These are phyloP conservation scores for Sarcoramphus papa DNA, from an alignment of 2,797 vertebrate species.

Conservation along the genomic window DNA sequence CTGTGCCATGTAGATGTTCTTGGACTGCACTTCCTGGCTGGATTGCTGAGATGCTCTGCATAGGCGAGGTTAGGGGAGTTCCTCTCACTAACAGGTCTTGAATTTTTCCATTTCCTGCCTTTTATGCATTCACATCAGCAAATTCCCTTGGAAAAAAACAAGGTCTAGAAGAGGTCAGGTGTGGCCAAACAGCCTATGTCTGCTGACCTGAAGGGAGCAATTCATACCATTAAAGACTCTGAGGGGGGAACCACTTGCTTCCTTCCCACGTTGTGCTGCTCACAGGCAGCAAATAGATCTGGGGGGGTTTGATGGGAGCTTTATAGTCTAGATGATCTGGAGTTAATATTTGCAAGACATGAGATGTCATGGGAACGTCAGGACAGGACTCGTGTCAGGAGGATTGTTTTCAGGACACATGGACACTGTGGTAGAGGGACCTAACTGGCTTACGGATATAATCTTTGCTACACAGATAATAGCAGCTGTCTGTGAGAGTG, in stretches of 20 bases:
- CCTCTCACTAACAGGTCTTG: background rate
- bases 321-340: background rate
- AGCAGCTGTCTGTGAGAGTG: background rate
- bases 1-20: background rate
- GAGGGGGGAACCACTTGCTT: background rate
- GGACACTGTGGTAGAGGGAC: background rate
- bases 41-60: background rate
- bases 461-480: background rate
- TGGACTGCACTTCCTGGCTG: background rate
- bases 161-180: background rate
- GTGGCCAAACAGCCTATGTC: background rate
- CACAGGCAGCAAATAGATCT: background rate
- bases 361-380: background rate
- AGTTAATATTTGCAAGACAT: background rate
- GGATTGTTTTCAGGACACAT: background rate
- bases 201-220: background rate
- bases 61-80: background rate
- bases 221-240: background rate
- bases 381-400: background rate
- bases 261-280: background rate
- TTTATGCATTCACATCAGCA: background rate
- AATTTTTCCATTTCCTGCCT: slow-evolving; percentile 16
- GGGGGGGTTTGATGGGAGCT: background rate
- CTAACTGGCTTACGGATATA: background rate
- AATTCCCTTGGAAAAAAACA: background rate